Conservation (phyloP, 2,113 vertebrate species). For the Pollachius pollachius region DNA sequence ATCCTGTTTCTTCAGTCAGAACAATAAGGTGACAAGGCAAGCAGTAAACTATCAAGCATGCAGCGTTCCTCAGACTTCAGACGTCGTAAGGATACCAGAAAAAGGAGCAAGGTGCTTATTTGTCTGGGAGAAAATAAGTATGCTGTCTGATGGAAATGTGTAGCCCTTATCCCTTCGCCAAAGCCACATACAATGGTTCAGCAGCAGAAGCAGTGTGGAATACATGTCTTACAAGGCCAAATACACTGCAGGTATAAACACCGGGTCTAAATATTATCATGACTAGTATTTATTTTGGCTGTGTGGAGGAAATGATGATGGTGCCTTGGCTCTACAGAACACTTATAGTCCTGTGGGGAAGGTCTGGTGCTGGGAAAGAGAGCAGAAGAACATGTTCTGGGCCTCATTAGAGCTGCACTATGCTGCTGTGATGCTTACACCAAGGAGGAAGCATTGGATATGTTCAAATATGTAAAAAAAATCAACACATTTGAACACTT, state of each 20-base stretch:
- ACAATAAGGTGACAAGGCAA: background rate
- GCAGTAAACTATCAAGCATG: slow-evolving; percentile 4
- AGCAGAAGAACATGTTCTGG: background rate
- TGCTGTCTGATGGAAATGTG: slow-evolving; percentile 28
- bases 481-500: background rate
- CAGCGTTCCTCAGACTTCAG: slow-evolving; percentile 41
- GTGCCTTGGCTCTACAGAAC: slow-evolving; percentile 36
- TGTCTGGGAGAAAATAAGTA: slow-evolving; percentile 49
- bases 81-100: slow-evolving; percentile 22
- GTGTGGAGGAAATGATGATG: slow-evolving; percentile 24
- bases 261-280: slow-evolving; percentile 47
- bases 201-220: slow-evolving; percentile 11
- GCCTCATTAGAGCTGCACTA: slow-evolving; percentile 7
- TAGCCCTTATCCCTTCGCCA: slow-evolving; percentile 22
- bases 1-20: background rate
- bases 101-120: slow-evolving; percentile 44
- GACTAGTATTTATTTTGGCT: slow-evolving; percentile 46
- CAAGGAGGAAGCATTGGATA: background rate
- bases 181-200: slow-evolving; percentile 15
- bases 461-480: background rate
- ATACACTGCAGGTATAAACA: slow-evolving; percentile 38
- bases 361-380: slow-evolving; percentile 11
- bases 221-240: slow-evolving; percentile 42
- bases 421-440: too few relatives aligned
- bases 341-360: slow-evolving; percentile 34